phyloP scores from a whole-genome alignment of 2,888 invertebrate species.

The Sarcophaga subvicina region DNA sequence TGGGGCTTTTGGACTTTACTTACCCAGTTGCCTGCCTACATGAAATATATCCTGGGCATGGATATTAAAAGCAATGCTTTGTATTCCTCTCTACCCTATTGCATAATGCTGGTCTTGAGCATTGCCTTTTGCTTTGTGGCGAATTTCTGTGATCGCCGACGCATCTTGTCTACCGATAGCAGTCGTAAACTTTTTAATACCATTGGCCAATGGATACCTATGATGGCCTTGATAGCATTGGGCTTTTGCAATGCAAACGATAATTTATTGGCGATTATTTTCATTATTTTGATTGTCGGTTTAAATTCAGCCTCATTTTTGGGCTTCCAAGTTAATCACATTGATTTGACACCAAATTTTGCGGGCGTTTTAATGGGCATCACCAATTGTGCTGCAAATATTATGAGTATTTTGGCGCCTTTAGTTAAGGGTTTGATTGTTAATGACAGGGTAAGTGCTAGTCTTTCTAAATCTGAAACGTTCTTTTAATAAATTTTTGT shows the following conservation, averaged over 20 bases:
- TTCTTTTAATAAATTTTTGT: background rate
- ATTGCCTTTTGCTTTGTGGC: conserved; percentile 87
- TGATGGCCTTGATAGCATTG: conserved; percentile 85
- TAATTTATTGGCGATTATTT: conserved; percentile 83
- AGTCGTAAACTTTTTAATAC: conserved; percentile 84
- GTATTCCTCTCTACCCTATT: conserved; percentile 88
- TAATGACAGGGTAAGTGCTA: conserved; percentile 84
- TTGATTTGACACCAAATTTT: conserved; percentile 92
- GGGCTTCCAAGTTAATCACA: conserved; percentile 91
- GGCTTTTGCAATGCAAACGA: conserved; percentile 82
- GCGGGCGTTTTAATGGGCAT: conserved; percentile 92
- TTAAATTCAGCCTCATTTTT: conserved; percentile 89
- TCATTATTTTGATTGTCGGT: conserved; percentile 89
- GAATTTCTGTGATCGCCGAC: conserved; percentile 81
- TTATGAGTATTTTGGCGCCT: conserved; percentile 91
- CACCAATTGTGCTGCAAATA: conserved; percentile 89
- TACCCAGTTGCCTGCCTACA: conserved; percentile 91
- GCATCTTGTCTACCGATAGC: conserved; percentile 75
- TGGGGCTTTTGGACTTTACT: conserved; percentile 93
- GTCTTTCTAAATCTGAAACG: background rate
- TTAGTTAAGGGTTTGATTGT: conserved; percentile 87
- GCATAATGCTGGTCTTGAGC: conserved; percentile 88
- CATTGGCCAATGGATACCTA: conserved; percentile 87
- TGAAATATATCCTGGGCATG: conserved; percentile 87
- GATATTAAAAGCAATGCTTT: conserved; percentile 88